Conservation (phyloP, 2,113 vertebrate genomes). For the Pholis gunnellus region DNA sequence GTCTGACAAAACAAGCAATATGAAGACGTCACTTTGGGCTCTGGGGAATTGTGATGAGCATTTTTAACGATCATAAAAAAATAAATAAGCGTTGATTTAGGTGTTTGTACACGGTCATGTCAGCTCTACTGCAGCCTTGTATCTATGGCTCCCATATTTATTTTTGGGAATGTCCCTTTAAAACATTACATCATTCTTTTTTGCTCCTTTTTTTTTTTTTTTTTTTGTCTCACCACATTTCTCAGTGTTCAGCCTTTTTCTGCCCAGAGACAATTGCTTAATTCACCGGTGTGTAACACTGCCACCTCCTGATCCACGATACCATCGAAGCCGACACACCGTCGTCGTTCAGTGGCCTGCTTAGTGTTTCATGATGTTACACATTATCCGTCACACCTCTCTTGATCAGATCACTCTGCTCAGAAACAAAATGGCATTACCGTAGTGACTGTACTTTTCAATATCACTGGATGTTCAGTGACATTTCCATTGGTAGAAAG, state of each 20-base stretch:
- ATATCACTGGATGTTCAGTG: constrained; percentile 8
- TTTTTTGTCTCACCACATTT: constrained; percentile 53
- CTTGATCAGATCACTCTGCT: background rate
- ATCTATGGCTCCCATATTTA: constrained; percentile 32
- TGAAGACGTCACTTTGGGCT: background rate
- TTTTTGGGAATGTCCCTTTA: constrained; percentile 71
- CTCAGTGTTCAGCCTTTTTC: constrained; percentile 75
- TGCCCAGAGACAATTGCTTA: constrained; percentile 83
- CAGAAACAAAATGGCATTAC: background rate
- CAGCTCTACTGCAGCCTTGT: background rate
- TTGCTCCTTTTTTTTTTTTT: constrained; percentile 43
- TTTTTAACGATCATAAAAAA: background rate
- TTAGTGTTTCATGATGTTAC: constrained; percentile 16
- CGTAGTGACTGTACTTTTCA: background rate
- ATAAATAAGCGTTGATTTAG: background rate
- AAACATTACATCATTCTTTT: constrained; percentile 78
- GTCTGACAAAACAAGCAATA: background rate
- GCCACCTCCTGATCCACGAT: constrained; percentile 70
- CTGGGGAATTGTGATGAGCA: background rate
- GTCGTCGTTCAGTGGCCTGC: constrained; percentile 22
- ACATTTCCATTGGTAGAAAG: background rate
- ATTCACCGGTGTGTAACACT: constrained; percentile 74
- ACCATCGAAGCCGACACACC: constrained; percentile 17
- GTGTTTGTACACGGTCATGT: background rate
- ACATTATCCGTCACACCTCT: constrained; percentile 4